phyloP scores from a whole-genome alignment of 1,140 invertebrate genomes.

The Neelides sp. region DNA sequence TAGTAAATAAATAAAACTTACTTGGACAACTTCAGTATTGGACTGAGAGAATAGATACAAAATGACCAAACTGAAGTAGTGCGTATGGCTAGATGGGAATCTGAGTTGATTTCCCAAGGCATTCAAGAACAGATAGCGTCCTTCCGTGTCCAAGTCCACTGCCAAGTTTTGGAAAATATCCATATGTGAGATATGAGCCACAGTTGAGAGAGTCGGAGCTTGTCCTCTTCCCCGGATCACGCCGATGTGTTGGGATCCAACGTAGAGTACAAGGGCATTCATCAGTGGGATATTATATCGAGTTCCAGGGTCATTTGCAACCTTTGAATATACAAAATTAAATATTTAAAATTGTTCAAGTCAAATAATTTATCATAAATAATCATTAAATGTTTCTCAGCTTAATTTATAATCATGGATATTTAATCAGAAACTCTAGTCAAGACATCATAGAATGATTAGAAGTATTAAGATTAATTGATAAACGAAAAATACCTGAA shows the following conservation, averaged over 20 bases:
- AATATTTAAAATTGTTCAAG: not conserved
- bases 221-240: conserved; percentile 73
- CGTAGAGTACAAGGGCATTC: conserved; percentile 94
- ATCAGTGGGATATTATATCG: conserved; percentile 91
- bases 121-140: conserved; percentile 91
- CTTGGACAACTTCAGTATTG: conserved; percentile 89
- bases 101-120: conserved; percentile 95
- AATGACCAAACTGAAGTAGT: conserved; percentile 96
- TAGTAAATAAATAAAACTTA: conserved; percentile 5
- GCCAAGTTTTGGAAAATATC: conserved; percentile 99
- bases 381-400: no score
- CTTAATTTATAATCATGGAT: no score
- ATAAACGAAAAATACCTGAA: conserved; percentile 52
- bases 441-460: no score
- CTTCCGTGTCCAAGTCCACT: conserved; percentile 93
- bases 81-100: conserved; percentile 98
- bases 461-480: no score
- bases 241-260: conserved; percentile 88
- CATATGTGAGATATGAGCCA: conserved; percentile 95
- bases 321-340: conserved; percentile 31
- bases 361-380: no score
- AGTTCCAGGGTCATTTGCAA: conserved; percentile 70
- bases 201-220: conserved; percentile 87
- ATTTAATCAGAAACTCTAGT: no score
- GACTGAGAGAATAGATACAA: conserved; percentile 96